Base-by-base conservation (phyloP, 30 jellyfish, hydroid and myxozoan species). In the Nemopilema nomurai region DNA sequence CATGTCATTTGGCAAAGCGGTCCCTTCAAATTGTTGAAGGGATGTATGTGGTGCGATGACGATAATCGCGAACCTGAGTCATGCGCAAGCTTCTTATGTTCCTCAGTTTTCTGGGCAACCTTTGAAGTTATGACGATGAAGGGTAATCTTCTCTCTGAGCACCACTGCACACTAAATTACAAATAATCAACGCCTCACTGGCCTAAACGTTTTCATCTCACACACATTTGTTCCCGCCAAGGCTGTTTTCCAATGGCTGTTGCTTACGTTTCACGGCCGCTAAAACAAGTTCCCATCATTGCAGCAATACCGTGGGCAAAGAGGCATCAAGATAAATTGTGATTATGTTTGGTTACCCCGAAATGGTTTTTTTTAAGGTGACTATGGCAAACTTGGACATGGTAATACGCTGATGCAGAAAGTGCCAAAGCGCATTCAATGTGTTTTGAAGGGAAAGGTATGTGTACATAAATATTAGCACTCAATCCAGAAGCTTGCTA, bases 311-410 rank as follows among this genome's bases (percentile, higher is more conserved):
- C 57, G 6, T 41, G 57, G 9, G 9, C 6, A 41, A 41, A 41
- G 13, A 41, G 9, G 57, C 13, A 41, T 3, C 57, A 41, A 13
- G 13, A 13, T 41, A 13, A 41, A 41, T 41, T 41, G 6, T 6
- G 13, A 41, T 41, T 6, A 23, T 26, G 6, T 26, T 22, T 25
- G 18, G 8, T 71, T 71, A 9, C 8, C 82, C 18, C 16, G 16
- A 4, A 0, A 70, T 30, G 31, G 22, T 80, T 52, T 62, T 25
- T 66, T 30, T 80, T 51, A 16, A 94, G 99, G 99, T 79, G 99
- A 94, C 49, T 89, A 89, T 81, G 99, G 99, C 13, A 94, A 94
- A 51, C 93, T 94, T 62, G 99, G 99, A 16, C 99, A 94, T 85
- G 99, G 99, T 8, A 94, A 89, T 51, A 84, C 90, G 7, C 65